Conservation (phyloP, 2,888 invertebrate species). For the Tipula lateralis region DNA sequence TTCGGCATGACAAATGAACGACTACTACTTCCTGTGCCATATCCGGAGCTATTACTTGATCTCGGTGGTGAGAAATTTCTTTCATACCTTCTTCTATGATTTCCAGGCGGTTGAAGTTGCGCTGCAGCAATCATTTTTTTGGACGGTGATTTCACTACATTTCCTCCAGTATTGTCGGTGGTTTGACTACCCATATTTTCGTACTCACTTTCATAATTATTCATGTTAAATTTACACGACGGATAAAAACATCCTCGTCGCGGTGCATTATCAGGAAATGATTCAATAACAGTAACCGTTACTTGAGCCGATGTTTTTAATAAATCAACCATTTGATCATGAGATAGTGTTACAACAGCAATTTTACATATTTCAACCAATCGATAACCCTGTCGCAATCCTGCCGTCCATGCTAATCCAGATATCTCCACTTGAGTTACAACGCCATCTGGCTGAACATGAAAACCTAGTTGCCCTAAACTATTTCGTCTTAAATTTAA, state of each 20-base stretch:
- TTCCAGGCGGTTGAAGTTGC: slow-evolving; percentile 48
- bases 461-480: slow-evolving; percentile 80
- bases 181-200: slow-evolving; percentile 54
- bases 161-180: slow-evolving; percentile 45
- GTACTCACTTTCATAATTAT: slow-evolving; percentile 61
- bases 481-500: slow-evolving; percentile 74
- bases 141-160: slow-evolving; percentile 36
- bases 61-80: slow-evolving; percentile 72
- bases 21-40: slow-evolving; percentile 66
- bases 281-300: slow-evolving; percentile 75
- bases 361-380: slow-evolving; percentile 89
- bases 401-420: slow-evolving; percentile 60
- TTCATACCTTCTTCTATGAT: slow-evolving; percentile 65
- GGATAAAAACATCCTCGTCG: slow-evolving; percentile 62
- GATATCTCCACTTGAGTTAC: slow-evolving; percentile 63
- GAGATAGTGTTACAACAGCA: slow-evolving; percentile 80
- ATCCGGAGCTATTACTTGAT: slow-evolving; percentile 77
- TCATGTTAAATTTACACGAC: slow-evolving; percentile 59
- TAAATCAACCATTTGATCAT: slow-evolving; percentile 89
- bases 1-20: slow-evolving; percentile 46
- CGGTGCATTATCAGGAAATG: slow-evolving; percentile 61
- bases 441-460: slow-evolving; percentile 88
- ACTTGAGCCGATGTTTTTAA: slow-evolving; percentile 84
- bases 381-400: slow-evolving; percentile 82
- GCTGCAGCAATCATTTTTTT: slow-evolving; percentile 41